phyloP scores from a whole-genome alignment of 1,140 invertebrate genomes.

The Odontomachus brunneus region DNA sequence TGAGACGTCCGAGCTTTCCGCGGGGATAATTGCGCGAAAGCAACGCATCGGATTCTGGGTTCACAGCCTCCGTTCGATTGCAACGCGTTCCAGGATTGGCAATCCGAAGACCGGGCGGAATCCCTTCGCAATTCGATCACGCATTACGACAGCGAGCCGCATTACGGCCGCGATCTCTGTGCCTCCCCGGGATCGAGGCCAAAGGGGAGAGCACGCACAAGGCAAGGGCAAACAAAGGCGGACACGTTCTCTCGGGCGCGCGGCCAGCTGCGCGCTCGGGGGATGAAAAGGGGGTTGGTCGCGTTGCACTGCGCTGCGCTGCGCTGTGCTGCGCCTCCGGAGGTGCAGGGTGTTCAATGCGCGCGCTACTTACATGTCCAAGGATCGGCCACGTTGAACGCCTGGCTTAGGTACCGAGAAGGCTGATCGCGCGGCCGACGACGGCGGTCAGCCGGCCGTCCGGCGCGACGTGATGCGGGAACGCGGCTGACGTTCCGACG shows the following conservation, averaged over 20 bases:
- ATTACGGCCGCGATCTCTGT: no score
- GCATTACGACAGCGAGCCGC: no score
- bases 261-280: constrained; percentile 47
- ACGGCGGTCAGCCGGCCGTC: not conserved
- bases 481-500: not conserved
- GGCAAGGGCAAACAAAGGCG: constrained; percentile 55
- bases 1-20: not conserved
- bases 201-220: constrained; percentile 18
- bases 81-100: constrained; percentile 2
- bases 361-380: constrained; percentile 83
- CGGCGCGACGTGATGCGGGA: not conserved
- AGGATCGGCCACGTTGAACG: constrained; percentile 81
- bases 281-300: constrained; percentile 7
- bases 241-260: constrained; percentile 36
- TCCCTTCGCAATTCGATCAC: not conserved
- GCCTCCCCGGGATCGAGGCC: not conserved
- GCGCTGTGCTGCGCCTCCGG: no score
- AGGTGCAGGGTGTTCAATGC: no score
- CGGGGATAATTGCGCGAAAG: constrained; percentile 27
- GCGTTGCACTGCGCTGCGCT: not conserved
- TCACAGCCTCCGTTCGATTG: not conserved
- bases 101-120: not conserved
- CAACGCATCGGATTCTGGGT: constrained; percentile 16
- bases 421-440: constrained; percentile 38
- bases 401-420: constrained; percentile 75